phyloP scores from a whole-genome alignment of 2,888 invertebrate genomes.

The Steinernema carpocapsae region DNA sequence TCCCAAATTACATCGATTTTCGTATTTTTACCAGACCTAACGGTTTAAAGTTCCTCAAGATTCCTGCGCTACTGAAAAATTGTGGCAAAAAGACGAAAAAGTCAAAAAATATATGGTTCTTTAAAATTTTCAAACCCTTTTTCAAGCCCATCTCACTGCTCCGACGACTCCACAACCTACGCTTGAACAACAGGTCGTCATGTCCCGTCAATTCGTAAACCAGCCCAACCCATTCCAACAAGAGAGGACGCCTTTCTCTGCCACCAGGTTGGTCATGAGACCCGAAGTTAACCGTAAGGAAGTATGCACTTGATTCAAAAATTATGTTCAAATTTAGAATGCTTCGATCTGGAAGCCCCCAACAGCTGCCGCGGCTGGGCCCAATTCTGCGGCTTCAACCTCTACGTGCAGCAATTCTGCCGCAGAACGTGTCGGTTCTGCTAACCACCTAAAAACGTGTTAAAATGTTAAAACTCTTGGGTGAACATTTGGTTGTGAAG shows the following conservation, averaged over 20 bases:
- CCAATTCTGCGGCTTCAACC: constrained; percentile 50
- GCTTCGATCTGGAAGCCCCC: constrained; percentile 50
- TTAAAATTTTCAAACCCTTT: no score
- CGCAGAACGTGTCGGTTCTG: constrained; percentile 47
- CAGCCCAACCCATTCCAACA: constrained; percentile 9
- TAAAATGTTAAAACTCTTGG: no score
- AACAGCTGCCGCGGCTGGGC: constrained; percentile 54
- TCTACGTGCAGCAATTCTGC: constrained; percentile 49
- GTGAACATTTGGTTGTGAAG: no score
- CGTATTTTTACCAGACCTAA: no score
- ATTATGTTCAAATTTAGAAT: constrained; percentile 36
- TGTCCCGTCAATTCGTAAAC: neutral
- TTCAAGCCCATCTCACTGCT: no score
- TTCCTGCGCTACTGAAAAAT: no score
- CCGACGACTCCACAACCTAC: constrained; percentile 4
- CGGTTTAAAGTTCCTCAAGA: no score
- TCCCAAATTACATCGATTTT: no score
- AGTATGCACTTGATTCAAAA: neutral
- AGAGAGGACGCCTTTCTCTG: neutral
- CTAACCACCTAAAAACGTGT: constrained; percentile 37
- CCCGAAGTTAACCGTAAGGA: constrained; percentile 10
- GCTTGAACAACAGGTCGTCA: neutral
- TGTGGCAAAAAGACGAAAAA: no score
- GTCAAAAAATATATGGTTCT: no score
- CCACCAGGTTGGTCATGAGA: neutral